Percentiles rank a stretch among this genome's conserved stretches.
phyloP scores from a whole-genome alignment of 2,888 invertebrate species.

The Rhyacophila evoluta region DNA sequence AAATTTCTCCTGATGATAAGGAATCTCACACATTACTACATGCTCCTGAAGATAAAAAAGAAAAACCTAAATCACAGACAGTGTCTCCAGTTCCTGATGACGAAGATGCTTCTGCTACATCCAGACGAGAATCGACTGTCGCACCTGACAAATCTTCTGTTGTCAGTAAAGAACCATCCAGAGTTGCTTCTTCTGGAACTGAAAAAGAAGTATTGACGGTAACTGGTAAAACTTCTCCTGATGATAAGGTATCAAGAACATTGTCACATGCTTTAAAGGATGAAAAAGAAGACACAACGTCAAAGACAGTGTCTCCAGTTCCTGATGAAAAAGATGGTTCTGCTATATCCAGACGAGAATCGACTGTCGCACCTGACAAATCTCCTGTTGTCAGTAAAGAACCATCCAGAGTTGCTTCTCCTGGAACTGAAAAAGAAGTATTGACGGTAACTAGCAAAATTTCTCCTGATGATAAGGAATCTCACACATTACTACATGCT shows the following conservation, averaged over 20 bases:
- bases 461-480: conserved; percentile 33
- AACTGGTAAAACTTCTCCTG: conserved; percentile 42
- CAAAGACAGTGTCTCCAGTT: not conserved
- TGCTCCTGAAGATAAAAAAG: conserved; percentile 40
- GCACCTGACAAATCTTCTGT: too few relatives aligned
- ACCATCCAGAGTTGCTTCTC: not conserved
- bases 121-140: too few relatives aligned
- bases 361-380: not conserved
- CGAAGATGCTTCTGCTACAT: not conserved
- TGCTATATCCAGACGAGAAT: not conserved
- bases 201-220: not conserved
- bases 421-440: not conserved
- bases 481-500: conserved; percentile 26
- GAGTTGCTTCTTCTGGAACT: conserved; percentile 56
- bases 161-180: conserved; percentile 45
- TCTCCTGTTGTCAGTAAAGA: not conserved
- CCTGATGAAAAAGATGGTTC: not conserved
- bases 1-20: conserved; percentile 12
- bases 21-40: not conserved
- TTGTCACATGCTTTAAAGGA: too few relatives aligned
- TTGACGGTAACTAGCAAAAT: conserved; percentile 38
- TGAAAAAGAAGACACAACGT: not conserved
- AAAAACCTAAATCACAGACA: conserved; percentile 52
- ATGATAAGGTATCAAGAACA: conserved; percentile 16
- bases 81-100: conserved; percentile 30